These are phyloP conservation scores for Limenitis camilla DNA, from an alignment of 2,888 invertebrate species.

Conservation along the genomic window DNA sequence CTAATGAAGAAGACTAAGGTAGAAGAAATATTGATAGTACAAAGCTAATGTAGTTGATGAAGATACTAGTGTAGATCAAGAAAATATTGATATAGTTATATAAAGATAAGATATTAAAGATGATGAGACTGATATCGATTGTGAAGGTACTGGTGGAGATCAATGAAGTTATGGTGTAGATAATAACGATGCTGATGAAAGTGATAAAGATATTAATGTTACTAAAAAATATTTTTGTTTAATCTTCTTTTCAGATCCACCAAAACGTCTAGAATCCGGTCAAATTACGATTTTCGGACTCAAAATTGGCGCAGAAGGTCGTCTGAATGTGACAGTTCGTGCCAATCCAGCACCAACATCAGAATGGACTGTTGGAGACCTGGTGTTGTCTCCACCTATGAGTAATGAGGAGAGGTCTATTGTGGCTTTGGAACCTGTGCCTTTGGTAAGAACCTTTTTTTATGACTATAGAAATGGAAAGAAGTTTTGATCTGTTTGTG, in stretches of 20 bases:
- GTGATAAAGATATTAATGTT: background rate
- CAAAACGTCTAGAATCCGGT: slow-evolving; percentile 71
- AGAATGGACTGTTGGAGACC: slow-evolving; percentile 79
- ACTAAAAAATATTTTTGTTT: background rate
- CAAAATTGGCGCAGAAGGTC: slow-evolving; percentile 80
- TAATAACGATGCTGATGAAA: no score
- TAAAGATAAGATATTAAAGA: no score
- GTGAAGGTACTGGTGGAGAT: no score
- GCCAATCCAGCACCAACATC: slow-evolving; percentile 82
- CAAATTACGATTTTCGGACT: slow-evolving; percentile 82
- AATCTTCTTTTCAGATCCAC: slow-evolving; percentile 72
- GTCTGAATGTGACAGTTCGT: slow-evolving; percentile 81
- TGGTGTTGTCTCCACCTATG: slow-evolving; percentile 32
- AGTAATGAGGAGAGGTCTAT: slow-evolving; percentile 31
- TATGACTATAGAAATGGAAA: no score
- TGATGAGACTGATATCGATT: no score
- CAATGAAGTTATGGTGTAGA: no score
- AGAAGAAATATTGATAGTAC: no score
- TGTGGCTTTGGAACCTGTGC: slow-evolving; percentile 41
- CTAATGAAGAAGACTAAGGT: no score
- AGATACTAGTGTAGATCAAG: no score
- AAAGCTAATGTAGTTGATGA: no score
- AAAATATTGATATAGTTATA: no score
- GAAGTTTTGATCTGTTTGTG: no score
- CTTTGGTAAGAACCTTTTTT: slow-evolving; percentile 38